Evolutionary conservation across 35 echinoderm and acorn worm genomes (phyloP).

Genomic region (Eucidaris tribuloides): DNA sequence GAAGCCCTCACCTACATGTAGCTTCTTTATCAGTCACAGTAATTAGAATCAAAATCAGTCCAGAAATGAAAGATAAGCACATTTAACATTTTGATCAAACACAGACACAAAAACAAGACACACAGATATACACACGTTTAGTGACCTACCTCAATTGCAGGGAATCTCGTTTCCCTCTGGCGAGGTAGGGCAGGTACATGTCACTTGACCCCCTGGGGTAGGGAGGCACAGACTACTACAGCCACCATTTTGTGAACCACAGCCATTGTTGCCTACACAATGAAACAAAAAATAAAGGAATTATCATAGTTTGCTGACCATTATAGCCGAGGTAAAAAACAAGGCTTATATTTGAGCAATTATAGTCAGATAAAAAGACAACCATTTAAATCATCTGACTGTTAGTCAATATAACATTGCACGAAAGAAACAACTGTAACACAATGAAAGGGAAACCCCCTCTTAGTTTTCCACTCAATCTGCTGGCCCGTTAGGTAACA

Average conservation of each 20-base stretch:
- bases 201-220: slow-evolving; percentile 26
- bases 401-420: neutral
- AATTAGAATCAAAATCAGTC: too few relatives aligned
- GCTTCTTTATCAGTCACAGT: too few relatives aligned
- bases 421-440: neutral
- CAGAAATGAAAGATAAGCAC: too few relatives aligned
- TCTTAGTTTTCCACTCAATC: neutral
- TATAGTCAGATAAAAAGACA: neutral
- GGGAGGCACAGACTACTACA: slow-evolving; percentile 92
- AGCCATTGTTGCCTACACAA: slow-evolving; percentile 73
- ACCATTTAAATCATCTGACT: neutral
- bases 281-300: neutral
- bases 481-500: neutral
- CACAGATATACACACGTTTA: too few relatives aligned
- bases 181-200: slow-evolving; percentile 66
- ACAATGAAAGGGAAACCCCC: neutral
- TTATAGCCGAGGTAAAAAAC: too few relatives aligned
- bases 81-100: too few relatives aligned
- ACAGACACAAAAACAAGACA: too few relatives aligned
- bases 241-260: slow-evolving; percentile 69
- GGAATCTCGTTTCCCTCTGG: slow-evolving; percentile 72
- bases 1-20: too few relatives aligned
- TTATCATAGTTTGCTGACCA: too few relatives aligned
- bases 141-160: too few relatives aligned
- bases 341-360: neutral